Base-by-base conservation (phyloP, 2,797 vertebrate species). In the Peromyscus melanophrys region DNA sequence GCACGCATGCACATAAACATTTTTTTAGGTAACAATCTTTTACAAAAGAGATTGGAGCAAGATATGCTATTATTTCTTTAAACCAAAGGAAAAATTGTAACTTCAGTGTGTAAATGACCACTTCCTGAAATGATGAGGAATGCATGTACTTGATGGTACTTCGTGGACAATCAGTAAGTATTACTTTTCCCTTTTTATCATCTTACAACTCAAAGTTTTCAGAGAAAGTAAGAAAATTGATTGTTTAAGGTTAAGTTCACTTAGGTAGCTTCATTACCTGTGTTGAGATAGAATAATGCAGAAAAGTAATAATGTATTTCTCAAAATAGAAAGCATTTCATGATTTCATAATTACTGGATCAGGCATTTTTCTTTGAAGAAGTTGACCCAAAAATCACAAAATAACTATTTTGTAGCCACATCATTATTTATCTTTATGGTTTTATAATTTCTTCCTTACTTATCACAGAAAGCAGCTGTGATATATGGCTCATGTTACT, bases 301-400 rank as follows among this genome's bases (percentile, higher is more conserved):
- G 25, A 65, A 84, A 73, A 71, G 43, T 80, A 73, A 83, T 78
- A 76, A 96, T 37, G 3, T 37, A 14, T 49, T 88, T 88, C 89
- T 92, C 37, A 96, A 96, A 91, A 93, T 49, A 88, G 77, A 92
- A 96, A 80, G 4, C 23, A 27, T 4, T 52, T 67, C 55, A 92
- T 91, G 63, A 78, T 78, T 92, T 84, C 73, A 80, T 85, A 94
- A 85, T 75, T 94, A 80, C 21, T 37, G 34, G 14, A 94, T n/a
- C 17, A 52, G 25, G 21, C 57, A 84, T 75, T 85, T 75, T 85
- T 84, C 31, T 89, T 84, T 89, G 27, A 94, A 96, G 63, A 92
- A 49, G 12, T 16, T 93, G 63, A 78, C 55, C 86, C 67, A 52
- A 67, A 91, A 59, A 31, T 85, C 63, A 81, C 7, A 52, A 14